Percentiles rank a stretch among this genome's conserved stretches.
Evolutionary conservation across 1,140 invertebrate species (phyloP).

Genomic region (Bombus ignitus): DNA sequence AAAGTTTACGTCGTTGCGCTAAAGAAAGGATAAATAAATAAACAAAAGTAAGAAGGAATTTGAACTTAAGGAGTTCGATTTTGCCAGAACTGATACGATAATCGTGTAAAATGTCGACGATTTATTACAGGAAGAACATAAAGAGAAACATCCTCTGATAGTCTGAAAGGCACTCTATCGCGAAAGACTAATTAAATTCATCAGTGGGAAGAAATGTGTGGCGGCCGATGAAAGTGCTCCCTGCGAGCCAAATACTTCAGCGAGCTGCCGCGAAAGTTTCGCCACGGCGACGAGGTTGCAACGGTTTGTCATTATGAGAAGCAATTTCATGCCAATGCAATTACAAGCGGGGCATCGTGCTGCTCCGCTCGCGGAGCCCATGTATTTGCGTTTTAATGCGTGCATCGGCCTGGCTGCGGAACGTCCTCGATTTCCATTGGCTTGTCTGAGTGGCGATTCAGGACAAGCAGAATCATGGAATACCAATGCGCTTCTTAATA

Average conservation of each 20-base stretch:
- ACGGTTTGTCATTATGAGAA: slow-evolving; percentile 44
- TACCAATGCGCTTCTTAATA: slow-evolving; percentile 16
- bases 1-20: fast-evolving
- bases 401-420: slow-evolving; percentile 23
- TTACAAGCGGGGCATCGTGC: slow-evolving; percentile 22
- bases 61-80: background rate
- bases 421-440: slow-evolving; percentile 42
- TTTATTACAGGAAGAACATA: too few relatives aligned
- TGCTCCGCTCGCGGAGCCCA: background rate
- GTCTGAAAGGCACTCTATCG: background rate
- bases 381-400: slow-evolving; percentile 42
- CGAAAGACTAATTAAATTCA: slow-evolving; percentile 19
- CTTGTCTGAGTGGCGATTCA: slow-evolving; percentile 14
- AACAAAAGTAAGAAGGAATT: background rate
- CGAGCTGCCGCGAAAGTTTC: background rate
- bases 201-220: background rate
- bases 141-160: background rate
- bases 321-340: slow-evolving; percentile 50
- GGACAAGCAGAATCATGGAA: slow-evolving; percentile 17
- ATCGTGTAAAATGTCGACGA: background rate
- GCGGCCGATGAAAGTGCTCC: background rate
- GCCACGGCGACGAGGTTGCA: background rate
- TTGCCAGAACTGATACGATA: background rate
- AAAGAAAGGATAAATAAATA: too few relatives aligned
- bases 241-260: background rate